A percentile compares a stretch with the other conserved stretches of the same genome.
Evolutionary conservation across 2,113 vertebrate genomes (phyloP).

Genomic region (Pelusios castaneus): DNA sequence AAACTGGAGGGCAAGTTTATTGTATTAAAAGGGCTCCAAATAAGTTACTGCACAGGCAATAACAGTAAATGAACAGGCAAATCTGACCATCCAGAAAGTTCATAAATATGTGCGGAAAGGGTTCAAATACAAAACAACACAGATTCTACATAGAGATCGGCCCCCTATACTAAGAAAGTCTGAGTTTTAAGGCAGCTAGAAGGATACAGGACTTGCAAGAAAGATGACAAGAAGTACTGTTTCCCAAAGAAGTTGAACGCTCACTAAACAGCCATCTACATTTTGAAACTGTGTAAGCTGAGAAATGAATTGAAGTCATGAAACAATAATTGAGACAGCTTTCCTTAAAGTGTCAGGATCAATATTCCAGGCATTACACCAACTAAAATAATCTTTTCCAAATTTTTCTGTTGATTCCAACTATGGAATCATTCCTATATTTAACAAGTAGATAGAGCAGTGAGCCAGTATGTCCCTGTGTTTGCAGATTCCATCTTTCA

Average conservation of each 20-base stretch:
- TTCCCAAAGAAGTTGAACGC: background rate
- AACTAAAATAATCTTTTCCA: background rate
- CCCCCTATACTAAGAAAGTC: too few relatives aligned
- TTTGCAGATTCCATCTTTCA: background rate
- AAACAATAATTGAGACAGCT: background rate
- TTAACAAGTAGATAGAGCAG: background rate
- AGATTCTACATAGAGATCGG: too few relatives aligned
- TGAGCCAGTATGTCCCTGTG: background rate
- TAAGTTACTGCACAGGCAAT: too few relatives aligned
- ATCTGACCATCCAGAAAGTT: too few relatives aligned
- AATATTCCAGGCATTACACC: background rate
- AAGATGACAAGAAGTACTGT: background rate
- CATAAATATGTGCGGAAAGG: too few relatives aligned
- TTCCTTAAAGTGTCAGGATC: background rate
- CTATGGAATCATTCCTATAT: background rate
- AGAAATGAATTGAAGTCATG: background rate
- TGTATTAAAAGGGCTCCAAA: too few relatives aligned
- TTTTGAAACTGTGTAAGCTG: background rate
- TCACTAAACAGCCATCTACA: background rate
- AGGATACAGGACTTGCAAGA: too few relatives aligned
- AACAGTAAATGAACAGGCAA: too few relatives aligned
- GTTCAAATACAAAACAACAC: too few relatives aligned
- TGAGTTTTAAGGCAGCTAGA: too few relatives aligned
- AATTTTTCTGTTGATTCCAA: background rate
- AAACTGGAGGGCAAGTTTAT: too few relatives aligned